phyloP scores from a whole-genome alignment of 2,797 vertebrate genomes.

The Steatocranus sp. region DNA sequence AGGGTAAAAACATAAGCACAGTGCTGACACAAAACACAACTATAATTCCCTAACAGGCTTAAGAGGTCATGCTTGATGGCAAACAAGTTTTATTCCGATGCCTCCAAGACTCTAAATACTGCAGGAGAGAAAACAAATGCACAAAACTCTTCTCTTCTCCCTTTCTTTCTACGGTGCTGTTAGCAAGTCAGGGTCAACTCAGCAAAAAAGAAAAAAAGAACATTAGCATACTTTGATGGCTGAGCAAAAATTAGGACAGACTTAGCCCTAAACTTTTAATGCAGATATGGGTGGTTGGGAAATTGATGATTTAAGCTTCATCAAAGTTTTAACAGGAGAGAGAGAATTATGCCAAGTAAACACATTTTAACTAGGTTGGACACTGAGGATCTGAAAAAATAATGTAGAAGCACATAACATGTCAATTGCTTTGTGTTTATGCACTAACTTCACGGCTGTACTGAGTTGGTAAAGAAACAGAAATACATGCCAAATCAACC shows the following conservation, averaged over 20 bases:
- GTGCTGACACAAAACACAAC: conserved; percentile 9
- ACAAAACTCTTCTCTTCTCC: neutral
- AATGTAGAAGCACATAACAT: neutral
- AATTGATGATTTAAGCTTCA: conserved; percentile 41
- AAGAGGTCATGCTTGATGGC: conserved; percentile 37
- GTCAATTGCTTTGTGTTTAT: neutral
- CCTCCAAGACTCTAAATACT: conserved; percentile 19
- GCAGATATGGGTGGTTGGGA: conserved; percentile 32
- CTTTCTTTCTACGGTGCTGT: neutral
- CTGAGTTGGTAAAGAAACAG: neutral
- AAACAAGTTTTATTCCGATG: conserved; percentile 11
- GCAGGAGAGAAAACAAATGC: conserved; percentile 3
- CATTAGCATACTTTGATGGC: conserved; percentile 31
- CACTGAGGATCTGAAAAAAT: neutral
- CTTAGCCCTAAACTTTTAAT: conserved; percentile 21
- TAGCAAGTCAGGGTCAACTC: conserved; percentile 32
- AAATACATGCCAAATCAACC: neutral
- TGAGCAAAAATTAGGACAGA: conserved; percentile 27
- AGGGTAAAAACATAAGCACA: conserved; percentile 20
- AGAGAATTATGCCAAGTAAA: conserved; percentile 28
- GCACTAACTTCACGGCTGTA: neutral
- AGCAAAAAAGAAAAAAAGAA: neutral
- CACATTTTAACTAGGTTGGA: conserved; percentile 32
- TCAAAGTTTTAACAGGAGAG: conserved; percentile 37
- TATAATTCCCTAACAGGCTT: conserved; percentile 40